Conservation (phyloP, 2,113 vertebrate genomes). For the Oryzias curvinotus region DNA sequence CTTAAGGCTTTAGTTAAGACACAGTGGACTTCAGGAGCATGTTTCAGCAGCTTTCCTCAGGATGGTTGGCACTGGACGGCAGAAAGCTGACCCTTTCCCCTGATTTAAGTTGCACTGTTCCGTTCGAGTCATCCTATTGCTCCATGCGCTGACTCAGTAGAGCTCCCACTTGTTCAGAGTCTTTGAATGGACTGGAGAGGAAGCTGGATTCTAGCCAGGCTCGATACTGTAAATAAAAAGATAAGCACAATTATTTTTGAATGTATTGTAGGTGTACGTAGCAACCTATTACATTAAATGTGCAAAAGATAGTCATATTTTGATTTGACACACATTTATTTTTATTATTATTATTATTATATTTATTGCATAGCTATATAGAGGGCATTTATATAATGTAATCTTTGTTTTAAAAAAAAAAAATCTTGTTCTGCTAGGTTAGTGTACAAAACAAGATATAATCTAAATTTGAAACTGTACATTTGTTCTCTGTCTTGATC, state of each 20-base stretch:
- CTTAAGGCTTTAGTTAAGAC: too few relatives aligned
- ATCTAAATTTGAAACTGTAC: too few relatives aligned
- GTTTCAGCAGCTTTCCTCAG: constrained; percentile 69
- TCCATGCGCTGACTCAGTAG: constrained; percentile 77
- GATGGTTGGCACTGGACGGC: constrained; percentile 54
- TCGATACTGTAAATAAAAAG: constrained; percentile 75
- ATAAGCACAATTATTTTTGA: neutral
- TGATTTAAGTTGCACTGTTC: constrained; percentile 53
- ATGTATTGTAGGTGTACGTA: neutral
- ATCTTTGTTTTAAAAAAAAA: too few relatives aligned
- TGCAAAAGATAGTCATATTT: too few relatives aligned
- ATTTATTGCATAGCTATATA: too few relatives aligned
- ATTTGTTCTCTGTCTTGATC: too few relatives aligned
- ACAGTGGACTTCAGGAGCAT: too few relatives aligned
- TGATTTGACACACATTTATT: too few relatives aligned
- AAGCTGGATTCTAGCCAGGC: constrained; percentile 79
- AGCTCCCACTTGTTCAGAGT: constrained; percentile 80
- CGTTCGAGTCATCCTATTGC: constrained; percentile 64
- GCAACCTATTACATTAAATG: neutral
- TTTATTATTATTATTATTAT: too few relatives aligned
- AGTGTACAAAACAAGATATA: too few relatives aligned
- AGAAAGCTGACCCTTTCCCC: constrained; percentile 9
- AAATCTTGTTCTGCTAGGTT: too few relatives aligned
- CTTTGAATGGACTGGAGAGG: constrained; percentile 76
- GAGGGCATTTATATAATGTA: too few relatives aligned